Evolutionary conservation across 2,113 vertebrate species (phyloP).

Genomic region (Garra rufa): DNA sequence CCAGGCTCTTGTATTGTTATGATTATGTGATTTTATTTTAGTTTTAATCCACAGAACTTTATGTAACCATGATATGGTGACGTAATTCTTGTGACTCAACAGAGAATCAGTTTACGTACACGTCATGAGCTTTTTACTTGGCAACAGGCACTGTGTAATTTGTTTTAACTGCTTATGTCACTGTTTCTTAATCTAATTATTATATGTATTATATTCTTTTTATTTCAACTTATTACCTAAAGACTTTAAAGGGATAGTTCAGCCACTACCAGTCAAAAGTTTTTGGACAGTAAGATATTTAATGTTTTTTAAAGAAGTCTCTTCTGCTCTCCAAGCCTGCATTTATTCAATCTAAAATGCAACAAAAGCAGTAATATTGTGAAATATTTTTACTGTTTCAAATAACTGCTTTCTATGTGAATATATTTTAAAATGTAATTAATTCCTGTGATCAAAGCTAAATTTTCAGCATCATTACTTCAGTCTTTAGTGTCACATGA

Average conservation of each 20-base stretch:
- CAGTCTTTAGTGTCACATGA: background rate
- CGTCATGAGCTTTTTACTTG: conserved; percentile 37
- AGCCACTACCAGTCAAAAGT: no score
- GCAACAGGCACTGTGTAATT: conserved; percentile 51
- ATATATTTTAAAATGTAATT: no score
- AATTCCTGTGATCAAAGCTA: no score
- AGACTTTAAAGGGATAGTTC: conserved; percentile 21
- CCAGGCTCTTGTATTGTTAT: background rate
- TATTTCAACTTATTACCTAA: background rate
- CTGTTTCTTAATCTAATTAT: conserved; percentile 45
- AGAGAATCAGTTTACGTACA: conserved; percentile 3
- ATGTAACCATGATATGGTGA: conserved; percentile 13
- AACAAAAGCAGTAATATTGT: no score
- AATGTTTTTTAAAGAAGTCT: no score
- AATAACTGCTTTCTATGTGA: no score
- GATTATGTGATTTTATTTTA: background rate
- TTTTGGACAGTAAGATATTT: no score
- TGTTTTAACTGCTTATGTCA: conserved; percentile 69
- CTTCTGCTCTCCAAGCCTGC: no score
- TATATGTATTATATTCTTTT: background rate
- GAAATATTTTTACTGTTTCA: no score
- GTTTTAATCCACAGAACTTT: conserved; percentile 13
- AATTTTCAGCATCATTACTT: no score
- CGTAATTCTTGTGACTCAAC: conserved; percentile 2
- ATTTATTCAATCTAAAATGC: no score